These are phyloP conservation scores for Hydrochoerus hydrochaeris DNA, from an alignment of 2,113 vertebrate species.

Conservation along the genomic window DNA sequence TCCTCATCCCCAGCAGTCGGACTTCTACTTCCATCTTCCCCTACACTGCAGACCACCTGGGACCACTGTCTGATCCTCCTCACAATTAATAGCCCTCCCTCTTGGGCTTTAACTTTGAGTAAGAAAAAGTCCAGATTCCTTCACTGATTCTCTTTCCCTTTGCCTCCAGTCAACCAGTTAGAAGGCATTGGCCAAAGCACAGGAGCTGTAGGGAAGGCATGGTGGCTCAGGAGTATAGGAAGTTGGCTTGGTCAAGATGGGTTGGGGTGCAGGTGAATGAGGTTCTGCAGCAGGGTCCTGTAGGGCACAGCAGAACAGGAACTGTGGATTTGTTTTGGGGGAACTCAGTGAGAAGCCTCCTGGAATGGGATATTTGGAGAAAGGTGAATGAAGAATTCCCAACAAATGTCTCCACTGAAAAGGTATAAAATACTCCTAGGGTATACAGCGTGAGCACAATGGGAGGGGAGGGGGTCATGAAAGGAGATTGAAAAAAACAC, in stretches of 20 bases:
- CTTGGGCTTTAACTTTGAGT: conserved; percentile 57
- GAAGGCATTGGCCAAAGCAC: conserved; percentile 50
- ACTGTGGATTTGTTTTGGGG: neutral
- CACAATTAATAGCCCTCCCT: conserved; percentile 25
- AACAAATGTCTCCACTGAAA: neutral
- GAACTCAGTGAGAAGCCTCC: neutral
- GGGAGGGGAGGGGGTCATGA: neutral
- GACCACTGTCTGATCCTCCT: neutral
- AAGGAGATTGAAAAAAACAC: neutral
- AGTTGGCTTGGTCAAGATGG: neutral
- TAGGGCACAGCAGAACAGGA: neutral
- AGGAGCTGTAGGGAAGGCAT: neutral
- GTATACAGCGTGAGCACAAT: neutral
- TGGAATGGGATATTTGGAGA: neutral
- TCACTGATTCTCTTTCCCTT: conserved; percentile 51
- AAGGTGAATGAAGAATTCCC: neutral
- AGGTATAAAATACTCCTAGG: neutral
- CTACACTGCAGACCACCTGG: neutral
- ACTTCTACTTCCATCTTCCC: neutral
- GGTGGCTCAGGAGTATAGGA: neutral
- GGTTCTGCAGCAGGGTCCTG: neutral
- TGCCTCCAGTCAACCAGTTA: conserved; percentile 60
- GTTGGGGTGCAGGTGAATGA: too few relatives aligned
- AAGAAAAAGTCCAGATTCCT: conserved; percentile 58
- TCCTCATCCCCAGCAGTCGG: neutral